Base-by-base conservation (phyloP, 2,113 vertebrate species). In the Mus pahari region DNA sequence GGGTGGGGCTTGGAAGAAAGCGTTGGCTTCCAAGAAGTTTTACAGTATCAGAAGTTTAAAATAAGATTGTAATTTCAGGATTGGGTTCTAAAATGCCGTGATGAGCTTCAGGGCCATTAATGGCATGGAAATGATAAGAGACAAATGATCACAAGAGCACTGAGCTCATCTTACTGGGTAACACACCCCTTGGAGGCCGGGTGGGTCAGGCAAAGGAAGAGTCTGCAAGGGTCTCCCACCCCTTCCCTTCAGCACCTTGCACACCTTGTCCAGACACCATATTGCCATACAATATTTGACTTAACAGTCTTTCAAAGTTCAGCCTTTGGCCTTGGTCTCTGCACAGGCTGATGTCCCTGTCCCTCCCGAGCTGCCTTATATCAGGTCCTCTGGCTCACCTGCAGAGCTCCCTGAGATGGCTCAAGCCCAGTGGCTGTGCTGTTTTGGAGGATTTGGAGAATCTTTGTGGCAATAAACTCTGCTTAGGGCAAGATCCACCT, bases 1-100 rank as follows among this genome's bases (percentile, higher is more conserved):
- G 13, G 9, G 8, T 66, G 8, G 36, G 17, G 22, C 60, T 39
- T 68, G 33, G 55, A 83, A 71, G 42, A 22, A 31, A 73, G 33
- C 58, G 81, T 86, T 94, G 90, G 53, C 89, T 92, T 96, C 24
- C 6, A 36, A 82, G 33, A 16, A 64, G 48, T 66, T n/a, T 81
- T 19, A 75, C 68, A 28, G 8, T 60, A 31, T 60, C 58, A 62
- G 26, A 45, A 5, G 33, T 87, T 87, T 42, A 39, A 58, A 92
- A 58, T 24, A n/a, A n/a, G n/a, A n/a, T n/a, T n/a, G n/a, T n/a
- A 48, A 50, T 77, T 73, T 70, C 0, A 16, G 45, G 53, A 70
- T 9, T n/a, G 45, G 83, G 10, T 33, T 86, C 42, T 86, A 86
- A 86, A 68, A 86, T 48, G 31, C 2, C 45, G 19, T 13, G 86